These are phyloP conservation scores for Myiozetetes cayanensis DNA, from an alignment of 2,113 vertebrate species.

Conservation along the genomic window DNA sequence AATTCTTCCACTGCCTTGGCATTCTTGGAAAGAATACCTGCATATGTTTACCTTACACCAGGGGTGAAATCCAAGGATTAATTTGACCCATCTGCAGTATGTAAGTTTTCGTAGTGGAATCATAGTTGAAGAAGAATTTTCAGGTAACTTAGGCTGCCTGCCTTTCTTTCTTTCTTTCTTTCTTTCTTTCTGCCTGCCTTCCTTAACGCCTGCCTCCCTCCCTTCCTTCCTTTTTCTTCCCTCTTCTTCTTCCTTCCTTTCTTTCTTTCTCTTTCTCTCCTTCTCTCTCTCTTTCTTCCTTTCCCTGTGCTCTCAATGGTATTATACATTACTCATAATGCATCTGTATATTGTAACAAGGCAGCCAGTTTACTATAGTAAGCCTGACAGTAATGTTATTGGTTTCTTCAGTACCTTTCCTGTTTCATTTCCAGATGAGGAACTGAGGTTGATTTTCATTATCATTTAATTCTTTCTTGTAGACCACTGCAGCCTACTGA, in stretches of 20 bases:
- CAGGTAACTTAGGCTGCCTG: background rate
- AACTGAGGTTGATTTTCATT: background rate
- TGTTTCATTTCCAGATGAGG: background rate
- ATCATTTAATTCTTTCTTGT: background rate
- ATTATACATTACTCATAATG: background rate
- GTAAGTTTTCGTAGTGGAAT: background rate
- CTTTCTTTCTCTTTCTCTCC: no score
- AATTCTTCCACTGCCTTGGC: no score
- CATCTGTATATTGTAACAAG: background rate
- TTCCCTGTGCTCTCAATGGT: background rate
- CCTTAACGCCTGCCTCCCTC: rapidly evolving
- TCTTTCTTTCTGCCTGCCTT: no score
- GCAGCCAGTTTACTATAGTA: background rate
- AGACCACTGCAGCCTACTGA: background rate
- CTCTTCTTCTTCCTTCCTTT: no score
- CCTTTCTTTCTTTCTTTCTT: background rate
- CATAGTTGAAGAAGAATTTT: background rate
- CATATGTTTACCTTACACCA: no score
- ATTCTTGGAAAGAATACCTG: no score
- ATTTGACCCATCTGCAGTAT: background rate
- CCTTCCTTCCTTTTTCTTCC: no score
- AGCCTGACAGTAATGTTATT: background rate
- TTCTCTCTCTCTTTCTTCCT: no score
- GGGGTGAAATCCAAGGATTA: background rate
- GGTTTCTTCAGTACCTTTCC: background rate